Evolutionary conservation across 2,797 vertebrate genomes (phyloP), one percentile per base, ranked within the genome.

Genomic region (Antrozous pallidus): DNA sequence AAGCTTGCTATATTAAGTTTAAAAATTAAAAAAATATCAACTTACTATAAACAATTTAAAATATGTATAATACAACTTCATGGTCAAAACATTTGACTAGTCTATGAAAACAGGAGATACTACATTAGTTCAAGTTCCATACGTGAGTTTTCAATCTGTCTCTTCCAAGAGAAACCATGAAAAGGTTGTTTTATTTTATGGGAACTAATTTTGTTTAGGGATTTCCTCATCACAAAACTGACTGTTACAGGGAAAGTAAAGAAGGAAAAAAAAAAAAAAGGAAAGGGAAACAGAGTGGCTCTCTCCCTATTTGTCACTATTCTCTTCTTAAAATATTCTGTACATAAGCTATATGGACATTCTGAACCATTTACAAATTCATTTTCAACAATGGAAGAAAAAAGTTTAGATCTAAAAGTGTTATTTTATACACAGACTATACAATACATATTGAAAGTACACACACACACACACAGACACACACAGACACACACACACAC

Each of bases 31-130:
- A 98, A 98, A 98, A 98, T 98, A 98, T 97, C 98, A 98, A 98
- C 98, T 98, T 98, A 98, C 98, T 98, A 98, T 98, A 98, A 98
- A 98, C 98, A 98, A 98, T 98, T 98, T 98, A 98, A 98, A 98
- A 98, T 98, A 98, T 97, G 97, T 98, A 98, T 98, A 98, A 98
- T 98, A 98, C 97, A 98, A 95, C 95, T 98, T 97, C 94, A 96
- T 96, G 98, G 97, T 97, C 96, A 97, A 97, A 98, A 98, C 96
- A 94, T 97, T 92, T 96, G 96, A 98, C 97, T 88, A 97, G 96
- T 98, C 97, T 97, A 96, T 97, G 98, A 98, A 98, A 98, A 98
- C 97, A 97, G 96, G 95, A 97, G 90, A 95, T 97, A 95, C 40
- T 92, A 94, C 96, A 96, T 97, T 78, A 97, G 96, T 92, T 95